Evolutionary conservation across 2,888 invertebrate species (phyloP).

Genomic region (Allophyes oxyacanthae): DNA sequence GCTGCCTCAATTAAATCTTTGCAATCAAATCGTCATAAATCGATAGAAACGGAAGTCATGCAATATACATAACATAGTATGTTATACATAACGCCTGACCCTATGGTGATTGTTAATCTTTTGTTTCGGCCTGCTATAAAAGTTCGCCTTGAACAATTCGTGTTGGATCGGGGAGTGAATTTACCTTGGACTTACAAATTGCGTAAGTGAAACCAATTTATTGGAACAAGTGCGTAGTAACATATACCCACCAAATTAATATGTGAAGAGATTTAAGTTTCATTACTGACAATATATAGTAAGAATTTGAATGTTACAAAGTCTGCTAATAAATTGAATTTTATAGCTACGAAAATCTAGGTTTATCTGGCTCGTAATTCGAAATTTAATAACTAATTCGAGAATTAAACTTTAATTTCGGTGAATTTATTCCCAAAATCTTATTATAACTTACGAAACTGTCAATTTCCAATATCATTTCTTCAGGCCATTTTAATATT

Average conservation of each 20-base stretch:
- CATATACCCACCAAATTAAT: conserved; percentile 28
- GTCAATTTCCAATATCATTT: conserved; percentile 1
- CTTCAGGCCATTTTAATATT: neutral
- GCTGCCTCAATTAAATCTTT: too few relatives aligned
- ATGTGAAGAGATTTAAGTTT: conserved; percentile 16
- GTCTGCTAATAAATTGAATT: conserved; percentile 5
- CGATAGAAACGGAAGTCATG: too few relatives aligned
- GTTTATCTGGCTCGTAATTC: too few relatives aligned
- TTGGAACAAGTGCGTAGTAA: conserved; percentile 40
- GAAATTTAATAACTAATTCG: too few relatives aligned
- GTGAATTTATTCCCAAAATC: too few relatives aligned
- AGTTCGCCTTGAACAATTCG: conserved; percentile 51
- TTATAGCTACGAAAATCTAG: too few relatives aligned
- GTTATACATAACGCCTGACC: conserved; percentile 7
- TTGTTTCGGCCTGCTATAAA: conserved; percentile 40
- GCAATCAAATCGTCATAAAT: too few relatives aligned
- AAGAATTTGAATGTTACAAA: conserved; percentile 23
- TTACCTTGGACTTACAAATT: conserved; percentile 43
- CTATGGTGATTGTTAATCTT: conserved; percentile 37
- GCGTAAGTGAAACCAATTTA: conserved; percentile 47
- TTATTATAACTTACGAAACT: neutral
- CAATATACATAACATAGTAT: too few relatives aligned
- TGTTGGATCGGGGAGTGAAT: conserved; percentile 34
- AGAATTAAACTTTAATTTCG: too few relatives aligned
- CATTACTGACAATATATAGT: conserved; percentile 23